phyloP scores from a whole-genome alignment of 2,113 vertebrate species.

The Corydoras maculifer region DNA sequence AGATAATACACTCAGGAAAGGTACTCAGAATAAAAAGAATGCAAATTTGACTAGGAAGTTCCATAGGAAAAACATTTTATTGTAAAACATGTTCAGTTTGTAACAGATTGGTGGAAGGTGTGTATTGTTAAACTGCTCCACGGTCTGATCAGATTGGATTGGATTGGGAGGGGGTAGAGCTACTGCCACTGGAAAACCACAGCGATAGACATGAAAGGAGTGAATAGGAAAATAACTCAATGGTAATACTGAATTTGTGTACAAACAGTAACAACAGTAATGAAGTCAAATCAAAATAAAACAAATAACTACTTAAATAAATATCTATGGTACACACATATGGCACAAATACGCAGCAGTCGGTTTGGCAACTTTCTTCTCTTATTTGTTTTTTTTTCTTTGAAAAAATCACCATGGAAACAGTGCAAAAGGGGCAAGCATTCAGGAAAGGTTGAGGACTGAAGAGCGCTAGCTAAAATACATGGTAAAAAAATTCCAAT shows the following conservation, averaged over 20 bases:
- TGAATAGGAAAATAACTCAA: constrained; percentile 75
- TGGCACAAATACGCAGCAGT: constrained; percentile 99
- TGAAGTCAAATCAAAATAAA: constrained; percentile 54
- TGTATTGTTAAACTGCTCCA: constrained; percentile 69
- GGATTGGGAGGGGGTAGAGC: constrained; percentile 58
- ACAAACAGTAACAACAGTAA: constrained; percentile 85
- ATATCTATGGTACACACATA: constrained; percentile 99
- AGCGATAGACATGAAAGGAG: constrained; percentile 60
- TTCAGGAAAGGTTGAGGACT: constrained; percentile 76
- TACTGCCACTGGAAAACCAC: constrained; percentile 73
- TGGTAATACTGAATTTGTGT: constrained; percentile 95
- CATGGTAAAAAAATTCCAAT: constrained; percentile 99
- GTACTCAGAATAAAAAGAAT: constrained; percentile 1
- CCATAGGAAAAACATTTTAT: constrained; percentile 99
- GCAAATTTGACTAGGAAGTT: constrained; percentile 52
- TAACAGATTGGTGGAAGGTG: constrained; percentile 98
- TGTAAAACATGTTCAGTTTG: constrained; percentile 98
- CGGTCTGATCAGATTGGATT: constrained; percentile 75
- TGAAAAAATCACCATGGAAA: constrained; percentile 70
- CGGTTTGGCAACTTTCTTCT: constrained; percentile 86
- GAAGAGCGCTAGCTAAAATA: constrained; percentile 99
- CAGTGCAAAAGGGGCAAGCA: constrained; percentile 86
- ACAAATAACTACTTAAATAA: constrained; percentile 87
- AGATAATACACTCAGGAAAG: background rate
- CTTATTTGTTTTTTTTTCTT: constrained; percentile 68